phyloP scores from a whole-genome alignment of 2,888 invertebrate species.

The Creontiades dilutus region DNA sequence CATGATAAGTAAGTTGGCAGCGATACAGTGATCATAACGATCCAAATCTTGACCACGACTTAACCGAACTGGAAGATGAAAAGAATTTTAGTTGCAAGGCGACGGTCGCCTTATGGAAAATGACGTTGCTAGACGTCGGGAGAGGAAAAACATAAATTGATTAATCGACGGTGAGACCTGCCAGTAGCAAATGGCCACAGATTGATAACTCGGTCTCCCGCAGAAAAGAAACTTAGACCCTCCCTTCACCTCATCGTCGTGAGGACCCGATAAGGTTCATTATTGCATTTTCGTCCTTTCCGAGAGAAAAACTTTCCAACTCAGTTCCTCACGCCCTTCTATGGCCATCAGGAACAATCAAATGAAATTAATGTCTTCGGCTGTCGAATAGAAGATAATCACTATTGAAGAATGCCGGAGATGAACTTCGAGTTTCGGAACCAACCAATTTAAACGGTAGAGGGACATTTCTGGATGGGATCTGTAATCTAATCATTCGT shows the following conservation, averaged over 20 bases:
- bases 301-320: background rate
- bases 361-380: constrained; percentile 22
- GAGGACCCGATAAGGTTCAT: constrained; percentile 7
- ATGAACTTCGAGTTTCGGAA: too few relatives aligned
- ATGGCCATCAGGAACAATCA: background rate
- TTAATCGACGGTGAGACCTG: constrained; percentile 58
- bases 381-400: background rate
- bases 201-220: constrained; percentile 46
- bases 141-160: constrained; percentile 55
- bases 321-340: background rate
- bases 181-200: constrained; percentile 58
- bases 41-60: too few relatives aligned
- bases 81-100: too few relatives aligned
- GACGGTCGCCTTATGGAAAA: too few relatives aligned
- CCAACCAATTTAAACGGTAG: too few relatives aligned
- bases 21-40: too few relatives aligned
- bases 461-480: too few relatives aligned
- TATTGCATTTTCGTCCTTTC: constrained; percentile 14
- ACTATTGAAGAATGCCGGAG: too few relatives aligned
- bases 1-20: too few relatives aligned
- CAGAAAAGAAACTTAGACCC: constrained; percentile 25
- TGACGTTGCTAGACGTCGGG: too few relatives aligned
- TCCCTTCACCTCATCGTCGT: background rate
- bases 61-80: too few relatives aligned
- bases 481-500: too few relatives aligned